Evolutionary conservation across 2,888 invertebrate species (phyloP), one percentile per base, ranked within the genome.

Genomic region (Leptopilina drosophilae): DNA sequence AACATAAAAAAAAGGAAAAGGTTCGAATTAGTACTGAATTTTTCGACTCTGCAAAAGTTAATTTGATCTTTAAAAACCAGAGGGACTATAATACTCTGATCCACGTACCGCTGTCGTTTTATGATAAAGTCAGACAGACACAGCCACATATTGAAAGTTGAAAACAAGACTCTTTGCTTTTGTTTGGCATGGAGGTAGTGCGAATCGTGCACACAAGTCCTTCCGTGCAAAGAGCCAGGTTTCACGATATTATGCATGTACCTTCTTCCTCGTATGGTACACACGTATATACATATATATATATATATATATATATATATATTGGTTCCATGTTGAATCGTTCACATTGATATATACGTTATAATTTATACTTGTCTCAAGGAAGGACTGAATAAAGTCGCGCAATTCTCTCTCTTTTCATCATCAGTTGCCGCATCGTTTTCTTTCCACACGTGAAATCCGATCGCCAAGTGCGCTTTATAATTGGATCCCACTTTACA

Each of bases 191-290:
- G 56, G 56, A 73, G 66, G 33, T 67, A 53, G 67, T 67, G 66
- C 77, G 77, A 77, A 77, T 77, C 77, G 77, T 66, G 49, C 66
- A 59, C 33, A 20, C 20, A 62, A 69, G 40, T 62, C 69, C 69
- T 78, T 69, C 78, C 66, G 77, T 69, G 78, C 78, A 42, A 59
- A 53, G 67, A 69, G 69, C 69, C 26, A 53, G 73, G 33, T 73
- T 73, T 73, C 73, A 73, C n/a, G 73, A 73, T 73, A 73, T 73
- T 73, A 73, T 73, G 73, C 73, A 73, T 73, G 73, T 73, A 69
- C 69, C 53, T 56, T 69, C 69, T 69, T 49, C 69, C 26, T 69
- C 46, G 5, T 46, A 7, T 46, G 8, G 20, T 20, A 20, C 20
- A 20, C 20, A 20, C 1, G 20, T 20, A 20, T 20, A 20, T 20